Evolutionary conservation across 2,888 invertebrate species (phyloP).

Genomic region (Trisateles emortualis): DNA sequence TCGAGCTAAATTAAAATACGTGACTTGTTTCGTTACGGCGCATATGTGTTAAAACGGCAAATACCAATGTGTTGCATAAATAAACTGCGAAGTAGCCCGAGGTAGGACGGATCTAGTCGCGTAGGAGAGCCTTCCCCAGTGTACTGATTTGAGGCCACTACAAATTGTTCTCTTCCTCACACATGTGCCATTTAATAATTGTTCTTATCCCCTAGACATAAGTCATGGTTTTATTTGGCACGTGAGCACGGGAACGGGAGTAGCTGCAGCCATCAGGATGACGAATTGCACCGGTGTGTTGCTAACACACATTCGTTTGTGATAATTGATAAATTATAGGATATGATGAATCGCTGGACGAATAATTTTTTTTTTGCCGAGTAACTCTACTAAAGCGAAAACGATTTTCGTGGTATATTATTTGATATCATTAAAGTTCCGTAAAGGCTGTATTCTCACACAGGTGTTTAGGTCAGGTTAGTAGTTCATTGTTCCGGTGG

Average conservation of each 20-base stretch:
- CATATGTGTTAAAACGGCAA: conserved; percentile 13
- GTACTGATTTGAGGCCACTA: conserved; percentile 83
- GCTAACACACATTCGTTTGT: conserved; percentile 37
- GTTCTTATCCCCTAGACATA: conserved; percentile 68
- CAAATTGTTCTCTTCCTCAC: conserved; percentile 84
- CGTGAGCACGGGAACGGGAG: conserved; percentile 64
- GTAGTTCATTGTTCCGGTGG: conserved; percentile 55
- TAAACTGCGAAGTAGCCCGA: conserved; percentile 57
- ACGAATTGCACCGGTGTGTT: conserved; percentile 59
- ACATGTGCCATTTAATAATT: conserved; percentile 64
- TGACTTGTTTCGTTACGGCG: conserved; percentile 14
- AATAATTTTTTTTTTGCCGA: background rate
- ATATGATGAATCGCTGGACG: conserved; percentile 18
- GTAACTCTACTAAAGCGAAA: background rate
- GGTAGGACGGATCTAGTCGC: conserved; percentile 70
- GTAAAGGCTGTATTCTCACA: conserved; percentile 26
- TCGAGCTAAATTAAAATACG: conserved; percentile 27
- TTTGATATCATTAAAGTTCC: conserved; percentile 23
- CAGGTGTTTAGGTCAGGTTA: conserved; percentile 43
- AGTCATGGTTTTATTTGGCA: conserved; percentile 64
- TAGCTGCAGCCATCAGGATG: conserved; percentile 64
- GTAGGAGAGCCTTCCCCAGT: conserved; percentile 81
- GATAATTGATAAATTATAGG: conserved; percentile 38
- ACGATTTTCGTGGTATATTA: conserved; percentile 4
- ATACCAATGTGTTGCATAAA: conserved; percentile 55